Evolutionary conservation across 2,113 vertebrate species (phyloP).

Genomic region (Dascyllus trimaculatus): DNA sequence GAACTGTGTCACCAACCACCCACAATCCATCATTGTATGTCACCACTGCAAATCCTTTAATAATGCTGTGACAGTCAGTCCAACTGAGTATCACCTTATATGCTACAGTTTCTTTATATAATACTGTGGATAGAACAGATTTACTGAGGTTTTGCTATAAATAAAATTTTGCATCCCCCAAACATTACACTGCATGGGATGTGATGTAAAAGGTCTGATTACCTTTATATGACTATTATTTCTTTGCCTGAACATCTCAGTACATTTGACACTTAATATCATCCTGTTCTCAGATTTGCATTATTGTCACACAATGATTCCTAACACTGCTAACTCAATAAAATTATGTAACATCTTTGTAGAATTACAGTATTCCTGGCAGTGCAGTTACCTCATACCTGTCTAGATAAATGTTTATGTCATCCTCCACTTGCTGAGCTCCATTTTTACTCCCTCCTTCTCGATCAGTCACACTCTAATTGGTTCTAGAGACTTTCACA

Average conservation of each 20-base stretch:
- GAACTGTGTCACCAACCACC: conserved; percentile 13
- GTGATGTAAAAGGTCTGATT: background rate
- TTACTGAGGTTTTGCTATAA: conserved; percentile 21
- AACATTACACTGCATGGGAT: background rate
- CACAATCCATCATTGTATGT: background rate
- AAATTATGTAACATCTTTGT: background rate
- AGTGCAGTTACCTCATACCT: conserved; percentile 7
- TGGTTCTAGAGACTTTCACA: conserved; percentile 28
- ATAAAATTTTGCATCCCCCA: background rate
- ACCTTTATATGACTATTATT: background rate
- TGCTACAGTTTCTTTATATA: conserved; percentile 6
- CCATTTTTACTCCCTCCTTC: conserved; percentile 22
- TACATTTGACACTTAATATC: background rate
- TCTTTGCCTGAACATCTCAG: conserved; percentile 10
- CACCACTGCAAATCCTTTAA: background rate
- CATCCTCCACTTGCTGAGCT: conserved; percentile 9
- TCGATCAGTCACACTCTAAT: conserved; percentile 9
- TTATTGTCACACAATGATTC: background rate
- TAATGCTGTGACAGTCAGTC: conserved; percentile 5
- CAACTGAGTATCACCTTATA: background rate
- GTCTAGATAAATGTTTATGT: conserved; percentile 35
- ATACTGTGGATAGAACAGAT: conserved; percentile 2
- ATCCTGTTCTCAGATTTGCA: background rate
- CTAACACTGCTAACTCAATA: background rate
- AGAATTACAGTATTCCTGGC: conserved; percentile 2